Evolutionary conservation across 64 coral and sea anemone species (phyloP).

Genomic region (Catalaphyllia jardinei): DNA sequence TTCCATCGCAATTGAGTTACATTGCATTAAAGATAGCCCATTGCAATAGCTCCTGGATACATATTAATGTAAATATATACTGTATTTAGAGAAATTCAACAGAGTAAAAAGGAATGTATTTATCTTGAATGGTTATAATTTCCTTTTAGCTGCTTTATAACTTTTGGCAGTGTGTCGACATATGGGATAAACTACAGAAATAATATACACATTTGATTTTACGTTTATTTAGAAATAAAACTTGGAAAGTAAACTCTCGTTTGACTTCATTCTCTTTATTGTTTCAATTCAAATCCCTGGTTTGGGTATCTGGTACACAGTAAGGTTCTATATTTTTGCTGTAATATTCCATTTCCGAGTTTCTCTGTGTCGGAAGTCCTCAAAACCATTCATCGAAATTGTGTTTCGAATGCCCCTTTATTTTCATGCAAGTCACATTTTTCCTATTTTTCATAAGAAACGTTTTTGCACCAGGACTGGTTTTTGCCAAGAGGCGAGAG

Average conservation of each 20-base stretch:
- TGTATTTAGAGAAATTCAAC: background rate
- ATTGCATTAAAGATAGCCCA: background rate
- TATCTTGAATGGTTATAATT: conserved; percentile 10
- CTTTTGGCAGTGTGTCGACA: background rate
- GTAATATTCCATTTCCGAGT: too few relatives aligned
- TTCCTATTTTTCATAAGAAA: too few relatives aligned
- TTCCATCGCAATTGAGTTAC: background rate
- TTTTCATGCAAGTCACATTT: too few relatives aligned
- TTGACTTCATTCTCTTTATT: background rate
- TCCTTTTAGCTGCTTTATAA: background rate
- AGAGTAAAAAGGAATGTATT: background rate
- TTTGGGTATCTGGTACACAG: too few relatives aligned
- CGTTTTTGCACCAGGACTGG: too few relatives aligned
- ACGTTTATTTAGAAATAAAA: background rate
- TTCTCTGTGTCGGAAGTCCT: too few relatives aligned
- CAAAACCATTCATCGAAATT: too few relatives aligned
- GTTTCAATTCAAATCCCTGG: too few relatives aligned
- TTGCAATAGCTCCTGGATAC: background rate
- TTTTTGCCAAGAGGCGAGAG: too few relatives aligned
- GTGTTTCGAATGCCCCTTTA: too few relatives aligned
- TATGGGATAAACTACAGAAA: background rate
- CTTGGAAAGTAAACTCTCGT: background rate
- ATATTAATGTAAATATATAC: conserved; percentile 7
- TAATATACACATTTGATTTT: background rate
- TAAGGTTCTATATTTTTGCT: too few relatives aligned